Conservation (phyloP, 23 tunicate genomes). For the Styela clava region DNA sequence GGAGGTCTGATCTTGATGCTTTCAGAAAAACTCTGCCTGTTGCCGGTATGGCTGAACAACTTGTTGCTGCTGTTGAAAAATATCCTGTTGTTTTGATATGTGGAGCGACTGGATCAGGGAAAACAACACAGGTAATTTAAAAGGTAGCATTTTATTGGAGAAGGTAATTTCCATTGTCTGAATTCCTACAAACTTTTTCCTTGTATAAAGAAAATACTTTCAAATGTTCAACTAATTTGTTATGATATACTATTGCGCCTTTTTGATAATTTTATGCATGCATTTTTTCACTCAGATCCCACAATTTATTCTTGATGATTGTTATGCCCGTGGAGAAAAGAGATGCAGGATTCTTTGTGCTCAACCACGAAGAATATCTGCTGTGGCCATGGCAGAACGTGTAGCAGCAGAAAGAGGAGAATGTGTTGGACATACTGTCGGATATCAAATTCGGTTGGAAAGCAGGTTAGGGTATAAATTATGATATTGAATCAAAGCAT, state of each 20-base stretch:
- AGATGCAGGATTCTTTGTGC: conserved; percentile 78
- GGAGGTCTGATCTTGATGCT: conserved; percentile 45
- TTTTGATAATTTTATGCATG: not conserved
- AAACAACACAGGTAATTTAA: conserved; percentile 72
- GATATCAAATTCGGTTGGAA: conserved; percentile 90
- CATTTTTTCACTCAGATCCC: conserved; percentile 63
- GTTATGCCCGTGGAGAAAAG: conserved; percentile 53
- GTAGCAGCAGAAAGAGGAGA: conserved; percentile 88
- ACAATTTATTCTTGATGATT: conserved; percentile 89
- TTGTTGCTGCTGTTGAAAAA: conserved; percentile 49
- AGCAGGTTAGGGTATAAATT: conserved; percentile 70
- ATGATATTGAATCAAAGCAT: no score
- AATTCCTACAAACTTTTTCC: not conserved
- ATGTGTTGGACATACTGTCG: conserved; percentile 87
- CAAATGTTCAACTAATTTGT: no score
- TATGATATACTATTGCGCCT: no score
- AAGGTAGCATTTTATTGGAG: not conserved
- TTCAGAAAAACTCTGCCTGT: conserved; percentile 62
- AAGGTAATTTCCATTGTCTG: not conserved
- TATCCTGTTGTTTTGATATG: conserved; percentile 55
- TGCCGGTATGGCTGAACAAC: conserved; percentile 35
- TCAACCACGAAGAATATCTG: conserved; percentile 78
- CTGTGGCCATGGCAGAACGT: conserved; percentile 88
- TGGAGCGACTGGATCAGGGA: conserved; percentile 79
- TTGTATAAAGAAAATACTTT: not conserved